Evolutionary conservation across 2,797 vertebrate genomes (phyloP).

Genomic region (Lateolabrax maculatus): DNA sequence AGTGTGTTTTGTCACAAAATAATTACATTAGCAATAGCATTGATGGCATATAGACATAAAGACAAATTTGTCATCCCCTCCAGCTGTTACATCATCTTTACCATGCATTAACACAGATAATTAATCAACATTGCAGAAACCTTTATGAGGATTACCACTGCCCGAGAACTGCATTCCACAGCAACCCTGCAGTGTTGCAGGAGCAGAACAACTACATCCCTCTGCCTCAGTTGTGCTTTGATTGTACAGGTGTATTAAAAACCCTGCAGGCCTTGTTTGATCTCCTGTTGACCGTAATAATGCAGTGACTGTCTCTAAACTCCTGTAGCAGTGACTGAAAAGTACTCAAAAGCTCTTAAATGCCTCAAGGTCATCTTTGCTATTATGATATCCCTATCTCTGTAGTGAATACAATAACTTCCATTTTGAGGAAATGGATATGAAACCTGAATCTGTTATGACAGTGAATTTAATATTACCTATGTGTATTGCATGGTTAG

Average conservation of each 20-base stretch:
- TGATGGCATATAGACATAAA: not conserved
- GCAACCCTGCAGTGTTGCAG: slow-evolving; percentile 37
- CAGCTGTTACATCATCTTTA: slow-evolving; percentile 32
- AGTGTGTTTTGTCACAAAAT: slow-evolving; percentile 15
- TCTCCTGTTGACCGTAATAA: slow-evolving; percentile 17
- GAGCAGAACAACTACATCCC: slow-evolving; percentile 5
- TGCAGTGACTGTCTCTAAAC: slow-evolving; percentile 16
- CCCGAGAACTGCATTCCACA: slow-evolving; percentile 20
- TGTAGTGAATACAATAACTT: slow-evolving; percentile 8
- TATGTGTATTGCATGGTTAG: not conserved
- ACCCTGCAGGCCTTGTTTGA: slow-evolving; percentile 16
- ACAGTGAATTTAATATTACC: not conserved
- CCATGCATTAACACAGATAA: slow-evolving; percentile 33
- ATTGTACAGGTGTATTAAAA: slow-evolving; percentile 17
- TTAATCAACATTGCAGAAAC: slow-evolving; percentile 54
- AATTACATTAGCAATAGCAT: slow-evolving; percentile 2
- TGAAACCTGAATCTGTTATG: slow-evolving; percentile 19
- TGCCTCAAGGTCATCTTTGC: slow-evolving; percentile 59
- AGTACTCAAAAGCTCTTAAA: slow-evolving; percentile 23
- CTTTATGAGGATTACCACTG: slow-evolving; percentile 27
- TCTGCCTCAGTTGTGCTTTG: slow-evolving; percentile 21
- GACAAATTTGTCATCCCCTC: not conserved
- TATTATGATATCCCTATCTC: slow-evolving; percentile 14
- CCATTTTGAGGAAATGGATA: not conserved
- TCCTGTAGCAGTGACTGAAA: slow-evolving; percentile 9